These are phyloP conservation scores for Euproctis similis DNA, from an alignment of 2,888 invertebrate genomes.

Conservation along the genomic window DNA sequence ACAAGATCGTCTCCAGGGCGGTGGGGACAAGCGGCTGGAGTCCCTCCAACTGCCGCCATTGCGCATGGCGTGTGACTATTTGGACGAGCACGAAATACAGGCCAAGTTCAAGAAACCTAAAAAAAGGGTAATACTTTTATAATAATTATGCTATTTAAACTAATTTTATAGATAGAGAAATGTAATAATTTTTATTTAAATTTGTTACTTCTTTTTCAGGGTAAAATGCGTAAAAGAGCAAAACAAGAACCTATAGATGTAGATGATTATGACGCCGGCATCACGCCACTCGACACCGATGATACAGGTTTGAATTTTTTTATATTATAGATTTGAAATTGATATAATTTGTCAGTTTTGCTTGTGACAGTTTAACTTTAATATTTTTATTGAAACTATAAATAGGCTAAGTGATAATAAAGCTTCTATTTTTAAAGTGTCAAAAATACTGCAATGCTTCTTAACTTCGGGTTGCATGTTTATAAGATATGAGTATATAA, in stretches of 20 bases:
- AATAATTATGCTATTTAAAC: too few species aligned
- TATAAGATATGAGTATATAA: too few species aligned
- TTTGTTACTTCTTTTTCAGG: slow-evolving; percentile 41
- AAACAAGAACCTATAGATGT: slow-evolving; percentile 70
- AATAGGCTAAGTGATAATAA: too few species aligned
- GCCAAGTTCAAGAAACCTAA: slow-evolving; percentile 93
- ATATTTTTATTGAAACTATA: too few species aligned
- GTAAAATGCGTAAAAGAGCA: slow-evolving; percentile 58
- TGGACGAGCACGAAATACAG: slow-evolving; percentile 86
- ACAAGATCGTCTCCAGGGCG: slow-evolving; percentile 41
- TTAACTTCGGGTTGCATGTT: too few species aligned
- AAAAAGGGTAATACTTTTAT: slow-evolving; percentile 80
- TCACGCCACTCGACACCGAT: slow-evolving; percentile 75
- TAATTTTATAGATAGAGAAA: too few species aligned
- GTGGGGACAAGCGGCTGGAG: slow-evolving; percentile 79
- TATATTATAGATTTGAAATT: too few species aligned
- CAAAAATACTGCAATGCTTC: too few species aligned
- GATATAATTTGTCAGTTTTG: too few species aligned
- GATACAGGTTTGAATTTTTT: slow-evolving; percentile 75
- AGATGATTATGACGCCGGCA: slow-evolving; percentile 57
- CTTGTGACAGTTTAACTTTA: too few species aligned
- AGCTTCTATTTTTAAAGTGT: too few species aligned
- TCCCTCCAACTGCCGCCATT: slow-evolving; percentile 81
- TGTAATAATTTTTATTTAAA: background rate
- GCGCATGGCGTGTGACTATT: slow-evolving; percentile 90